Evolutionary conservation across 2,888 invertebrate genomes (phyloP).

Genomic region (Luffia ferchaultella): DNA sequence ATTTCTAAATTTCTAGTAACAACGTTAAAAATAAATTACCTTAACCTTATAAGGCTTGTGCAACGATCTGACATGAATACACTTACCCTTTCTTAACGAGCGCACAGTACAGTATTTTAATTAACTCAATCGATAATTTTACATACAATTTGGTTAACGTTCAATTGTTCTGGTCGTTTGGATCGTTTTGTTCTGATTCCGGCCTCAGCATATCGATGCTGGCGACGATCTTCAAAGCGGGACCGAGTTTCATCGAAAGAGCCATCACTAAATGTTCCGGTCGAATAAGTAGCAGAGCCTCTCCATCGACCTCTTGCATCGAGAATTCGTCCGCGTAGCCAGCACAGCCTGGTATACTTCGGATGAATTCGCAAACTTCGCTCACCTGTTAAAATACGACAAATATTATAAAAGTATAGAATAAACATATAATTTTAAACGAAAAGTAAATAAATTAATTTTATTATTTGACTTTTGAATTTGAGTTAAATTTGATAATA

Average conservation of each 20-base stretch:
- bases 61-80: too few species aligned
- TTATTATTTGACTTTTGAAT: too few species aligned
- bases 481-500: too few species aligned
- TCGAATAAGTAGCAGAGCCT: constrained; percentile 89
- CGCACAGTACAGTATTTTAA: too few species aligned
- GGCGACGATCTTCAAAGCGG: constrained; percentile 94
- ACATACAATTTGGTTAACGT: background rate
- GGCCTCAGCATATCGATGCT: constrained; percentile 86
- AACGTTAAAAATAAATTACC: too few species aligned
- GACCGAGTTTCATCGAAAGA: constrained; percentile 95
- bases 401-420: too few species aligned
- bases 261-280: constrained; percentile 95
- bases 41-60: too few species aligned
- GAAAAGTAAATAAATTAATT: too few species aligned
- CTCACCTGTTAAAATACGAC: constrained; percentile 73
- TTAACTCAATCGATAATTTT: too few species aligned
- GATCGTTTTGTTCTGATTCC: constrained; percentile 29
- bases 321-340: constrained; percentile 95
- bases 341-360: constrained; percentile 87
- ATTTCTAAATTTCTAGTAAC: too few species aligned
- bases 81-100: too few species aligned
- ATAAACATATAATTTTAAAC: too few species aligned
- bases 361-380: constrained; percentile 90
- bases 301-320: constrained; percentile 95
- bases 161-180: background rate